These are phyloP conservation scores for Xanthia togata DNA, from an alignment of 2,888 invertebrate genomes.

Conservation along the genomic window DNA sequence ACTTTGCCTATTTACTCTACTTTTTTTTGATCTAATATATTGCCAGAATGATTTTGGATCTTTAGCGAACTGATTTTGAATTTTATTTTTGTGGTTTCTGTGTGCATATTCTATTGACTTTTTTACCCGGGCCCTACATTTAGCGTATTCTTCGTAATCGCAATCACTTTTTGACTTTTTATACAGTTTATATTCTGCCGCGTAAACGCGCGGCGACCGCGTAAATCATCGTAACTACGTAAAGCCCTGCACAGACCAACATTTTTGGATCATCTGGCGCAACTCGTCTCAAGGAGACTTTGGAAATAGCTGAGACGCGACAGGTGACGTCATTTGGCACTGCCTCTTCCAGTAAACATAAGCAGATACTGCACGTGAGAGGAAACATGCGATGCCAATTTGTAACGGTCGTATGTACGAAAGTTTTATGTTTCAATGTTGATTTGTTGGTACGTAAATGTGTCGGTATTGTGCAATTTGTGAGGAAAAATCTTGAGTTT, in stretches of 20 bases:
- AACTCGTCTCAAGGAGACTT: constrained; percentile 69
- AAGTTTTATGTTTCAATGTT: constrained; percentile 50
- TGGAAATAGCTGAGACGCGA: constrained; percentile 71
- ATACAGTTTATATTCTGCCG: no score
- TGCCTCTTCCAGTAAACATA: constrained; percentile 66
- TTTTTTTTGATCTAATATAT: no score
- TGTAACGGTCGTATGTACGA: constrained; percentile 27
- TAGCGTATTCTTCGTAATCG: no score
- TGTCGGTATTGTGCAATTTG: constrained; percentile 2
- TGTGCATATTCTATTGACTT: no score
- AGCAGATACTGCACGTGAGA: constrained; percentile 54
- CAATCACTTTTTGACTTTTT: no score
- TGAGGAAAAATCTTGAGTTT: not conserved
- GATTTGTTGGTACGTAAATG: constrained; percentile 33
- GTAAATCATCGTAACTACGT: constrained; percentile 51
- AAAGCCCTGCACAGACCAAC: constrained; percentile 54
- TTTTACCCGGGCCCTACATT: no score
- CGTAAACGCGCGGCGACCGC: constrained; percentile 5
- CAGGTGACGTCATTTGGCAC: constrained; percentile 74
- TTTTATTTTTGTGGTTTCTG: no score
- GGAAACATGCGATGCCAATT: constrained; percentile 59
- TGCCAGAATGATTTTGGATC: no score
- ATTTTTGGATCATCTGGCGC: constrained; percentile 66
- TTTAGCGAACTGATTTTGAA: no score
- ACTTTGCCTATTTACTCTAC: no score